Evolutionary conservation across 2,888 invertebrate species (phyloP).

Genomic region (Sisyra nigra): DNA sequence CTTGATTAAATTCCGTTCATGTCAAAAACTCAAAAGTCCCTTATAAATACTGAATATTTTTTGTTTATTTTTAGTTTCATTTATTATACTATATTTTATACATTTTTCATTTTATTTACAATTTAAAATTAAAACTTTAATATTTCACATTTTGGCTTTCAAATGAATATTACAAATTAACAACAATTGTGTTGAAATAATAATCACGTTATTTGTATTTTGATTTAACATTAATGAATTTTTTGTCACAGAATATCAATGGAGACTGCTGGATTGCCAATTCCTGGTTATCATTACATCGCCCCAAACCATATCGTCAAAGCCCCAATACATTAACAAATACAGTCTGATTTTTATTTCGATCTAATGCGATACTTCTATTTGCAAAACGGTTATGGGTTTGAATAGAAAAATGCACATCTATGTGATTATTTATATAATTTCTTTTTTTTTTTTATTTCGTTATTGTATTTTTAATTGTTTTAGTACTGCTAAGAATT

Average conservation of each 20-base stretch:
- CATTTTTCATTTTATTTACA: not conserved
- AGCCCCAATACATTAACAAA: constrained; percentile 69
- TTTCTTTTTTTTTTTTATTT: no score
- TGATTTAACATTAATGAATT: constrained; percentile 5
- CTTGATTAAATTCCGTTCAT: constrained; percentile 3
- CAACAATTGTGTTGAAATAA: constrained; percentile 1
- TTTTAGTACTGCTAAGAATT: no score
- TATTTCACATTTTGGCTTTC: not conserved
- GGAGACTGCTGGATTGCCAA: constrained; percentile 84
- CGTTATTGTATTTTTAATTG: no score
- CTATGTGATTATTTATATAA: no score
- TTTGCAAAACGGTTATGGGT: no score
- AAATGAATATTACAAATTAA: not conserved
- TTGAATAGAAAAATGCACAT: no score
- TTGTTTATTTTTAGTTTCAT: not conserved
- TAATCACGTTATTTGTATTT: not conserved
- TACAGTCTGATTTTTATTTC: constrained; percentile 5
- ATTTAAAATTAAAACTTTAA: not conserved
- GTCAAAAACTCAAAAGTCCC: not conserved
- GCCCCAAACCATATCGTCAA: constrained; percentile 86
- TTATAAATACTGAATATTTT: not conserved
- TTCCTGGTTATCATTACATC: constrained; percentile 84
- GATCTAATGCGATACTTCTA: not conserved
- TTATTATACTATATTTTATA: not conserved
- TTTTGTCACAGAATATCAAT: constrained; percentile 74